Evolutionary conservation across 1,140 invertebrate species (phyloP).

Genomic region (Bombus polaris): DNA sequence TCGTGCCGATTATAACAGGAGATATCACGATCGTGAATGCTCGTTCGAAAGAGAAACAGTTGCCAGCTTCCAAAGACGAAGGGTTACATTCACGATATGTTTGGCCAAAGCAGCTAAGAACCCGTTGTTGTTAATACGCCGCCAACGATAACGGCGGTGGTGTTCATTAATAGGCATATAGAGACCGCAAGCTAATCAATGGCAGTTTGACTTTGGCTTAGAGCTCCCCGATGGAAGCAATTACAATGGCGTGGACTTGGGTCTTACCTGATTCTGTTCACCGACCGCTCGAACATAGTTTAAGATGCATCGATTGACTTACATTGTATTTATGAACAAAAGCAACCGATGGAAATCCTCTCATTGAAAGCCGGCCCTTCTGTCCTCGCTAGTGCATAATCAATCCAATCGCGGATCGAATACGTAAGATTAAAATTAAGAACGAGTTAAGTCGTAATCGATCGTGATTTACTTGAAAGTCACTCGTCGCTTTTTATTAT

Average conservation of each 20-base stretch:
- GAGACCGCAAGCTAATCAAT: conserved; percentile 42
- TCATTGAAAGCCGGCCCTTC: neutral
- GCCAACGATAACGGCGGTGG: conserved; percentile 42
- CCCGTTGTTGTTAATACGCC: conserved; percentile 42
- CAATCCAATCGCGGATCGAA: neutral
- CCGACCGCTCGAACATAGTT: neutral
- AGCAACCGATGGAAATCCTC: neutral
- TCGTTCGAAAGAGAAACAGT: conserved; percentile 20
- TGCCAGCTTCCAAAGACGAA: neutral
- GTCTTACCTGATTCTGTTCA: neutral
- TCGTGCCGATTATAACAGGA: neutral
- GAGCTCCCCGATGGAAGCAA: conserved; percentile 6
- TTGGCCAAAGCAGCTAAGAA: conserved; percentile 44
- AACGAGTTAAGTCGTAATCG: no score
- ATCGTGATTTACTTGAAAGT: no score
- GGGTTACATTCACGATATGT: conserved; percentile 26
- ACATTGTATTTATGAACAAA: neutral
- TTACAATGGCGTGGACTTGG: conserved; percentile 10
- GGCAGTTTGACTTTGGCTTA: conserved; percentile 41
- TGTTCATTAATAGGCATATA: conserved; percentile 57
- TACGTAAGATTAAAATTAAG: no score
- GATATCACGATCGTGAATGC: neutral
- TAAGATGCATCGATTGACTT: neutral
- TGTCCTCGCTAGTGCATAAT: no score
- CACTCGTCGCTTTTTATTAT: no score